These are phyloP conservation scores for Terebella lapidaria DNA, from an alignment of 2,888 invertebrate species.

Conservation along the genomic window DNA sequence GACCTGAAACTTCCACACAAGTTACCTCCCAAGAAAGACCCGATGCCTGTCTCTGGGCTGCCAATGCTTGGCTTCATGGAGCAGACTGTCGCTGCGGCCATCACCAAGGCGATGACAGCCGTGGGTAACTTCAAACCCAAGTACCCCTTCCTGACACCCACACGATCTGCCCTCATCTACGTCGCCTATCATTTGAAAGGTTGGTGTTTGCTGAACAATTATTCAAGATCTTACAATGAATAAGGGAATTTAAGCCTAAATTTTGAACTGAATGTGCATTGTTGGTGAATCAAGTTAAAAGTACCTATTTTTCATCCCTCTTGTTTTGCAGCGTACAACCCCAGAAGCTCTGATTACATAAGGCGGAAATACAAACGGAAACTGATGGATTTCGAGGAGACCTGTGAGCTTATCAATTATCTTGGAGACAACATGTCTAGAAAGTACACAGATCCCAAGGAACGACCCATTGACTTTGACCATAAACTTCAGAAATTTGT, in stretches of 20 bases:
- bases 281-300: too few relatives aligned
- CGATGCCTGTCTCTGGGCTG: constrained; percentile 38
- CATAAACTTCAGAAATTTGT: constrained; percentile 47
- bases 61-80: constrained; percentile 54
- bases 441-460: constrained; percentile 44
- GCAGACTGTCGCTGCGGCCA: constrained; percentile 46
- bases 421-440: constrained; percentile 51
- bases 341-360: constrained; percentile 51
- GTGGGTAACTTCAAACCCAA: constrained; percentile 53
- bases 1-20: constrained; percentile 50
- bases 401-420: constrained; percentile 50
- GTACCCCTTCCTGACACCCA: constrained; percentile 50
- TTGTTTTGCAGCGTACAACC: constrained; percentile 53
- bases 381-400: constrained; percentile 49
- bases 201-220: constrained; percentile 16
- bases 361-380: constrained; percentile 52
- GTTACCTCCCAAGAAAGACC: constrained; percentile 47
- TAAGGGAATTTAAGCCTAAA: too few relatives aligned
- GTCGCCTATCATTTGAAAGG: constrained; percentile 54
- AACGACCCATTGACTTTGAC: constrained; percentile 50
- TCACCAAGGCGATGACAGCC: constrained; percentile 49
- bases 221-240: too few relatives aligned
- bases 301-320: too few relatives aligned
- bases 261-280: too few relatives aligned
- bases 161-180: constrained; percentile 49